Conservation (phyloP, 2,113 vertebrate genomes). For the Cynopterus brachyotis region DNA sequence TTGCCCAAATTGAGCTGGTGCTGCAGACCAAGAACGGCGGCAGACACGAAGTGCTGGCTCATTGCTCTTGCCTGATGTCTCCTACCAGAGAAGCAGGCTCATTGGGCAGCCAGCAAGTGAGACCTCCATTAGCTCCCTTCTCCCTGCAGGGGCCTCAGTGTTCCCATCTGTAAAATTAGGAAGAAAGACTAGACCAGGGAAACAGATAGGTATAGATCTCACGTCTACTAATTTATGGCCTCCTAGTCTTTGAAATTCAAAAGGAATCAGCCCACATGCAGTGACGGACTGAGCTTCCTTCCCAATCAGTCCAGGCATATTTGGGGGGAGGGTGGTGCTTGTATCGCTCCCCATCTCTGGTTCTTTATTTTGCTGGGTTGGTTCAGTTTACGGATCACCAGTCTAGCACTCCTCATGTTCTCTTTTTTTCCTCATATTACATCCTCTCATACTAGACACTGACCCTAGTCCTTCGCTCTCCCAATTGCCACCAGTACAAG, state of each 20-base stretch:
- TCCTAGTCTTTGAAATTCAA: background rate
- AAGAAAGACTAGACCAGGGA: background rate
- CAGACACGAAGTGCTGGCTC: slow-evolving; percentile 26
- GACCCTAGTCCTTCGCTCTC: background rate
- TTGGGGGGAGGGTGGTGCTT: background rate
- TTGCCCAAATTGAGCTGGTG: slow-evolving; percentile 36
- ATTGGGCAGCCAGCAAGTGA: slow-evolving; percentile 15
- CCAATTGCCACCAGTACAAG: background rate
- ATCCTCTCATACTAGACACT: background rate
- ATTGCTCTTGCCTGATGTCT: slow-evolving; percentile 60
- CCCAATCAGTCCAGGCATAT: background rate
- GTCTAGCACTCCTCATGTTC: fast-evolving
- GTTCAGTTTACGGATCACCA: background rate
- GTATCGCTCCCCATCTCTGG: background rate
- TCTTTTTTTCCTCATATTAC: background rate
- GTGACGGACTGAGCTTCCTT: background rate
- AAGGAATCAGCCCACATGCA: background rate
- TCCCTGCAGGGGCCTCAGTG: slow-evolving; percentile 35
- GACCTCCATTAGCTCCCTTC: slow-evolving; percentile 5
- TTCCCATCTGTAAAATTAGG: slow-evolving; percentile 37
- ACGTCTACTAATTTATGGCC: background rate
- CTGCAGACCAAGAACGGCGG: background rate
- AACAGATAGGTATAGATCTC: background rate
- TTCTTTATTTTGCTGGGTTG: background rate
- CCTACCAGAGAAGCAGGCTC: slow-evolving; percentile 27